Percentiles rank a stretch among this genome's conserved stretches.
phyloP scores from a whole-genome alignment of 2,797 vertebrate species.

The Taenioides sp. region DNA sequence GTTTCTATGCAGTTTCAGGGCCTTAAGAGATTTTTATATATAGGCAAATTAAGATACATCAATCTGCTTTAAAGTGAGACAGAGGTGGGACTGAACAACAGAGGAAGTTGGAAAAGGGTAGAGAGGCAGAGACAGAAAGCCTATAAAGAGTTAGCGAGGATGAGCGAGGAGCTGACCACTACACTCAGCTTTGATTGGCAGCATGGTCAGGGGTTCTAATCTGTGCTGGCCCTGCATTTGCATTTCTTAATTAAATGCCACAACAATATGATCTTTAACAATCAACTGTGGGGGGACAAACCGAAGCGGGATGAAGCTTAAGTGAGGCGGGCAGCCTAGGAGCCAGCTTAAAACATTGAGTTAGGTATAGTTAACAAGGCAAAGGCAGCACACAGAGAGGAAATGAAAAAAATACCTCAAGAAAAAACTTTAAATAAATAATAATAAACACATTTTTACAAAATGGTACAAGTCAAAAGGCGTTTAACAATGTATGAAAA shows the following conservation, averaged over 20 bases:
- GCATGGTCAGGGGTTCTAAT: conserved; percentile 71
- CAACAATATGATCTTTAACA: conserved; percentile 78
- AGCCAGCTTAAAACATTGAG: conserved; percentile 28
- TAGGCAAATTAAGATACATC: conserved; percentile 63
- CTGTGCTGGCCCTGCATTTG: conserved; percentile 73
- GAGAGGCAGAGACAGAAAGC: conserved; percentile 37
- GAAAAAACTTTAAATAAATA: conserved; percentile 18
- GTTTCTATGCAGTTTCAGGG: conserved; percentile 70
- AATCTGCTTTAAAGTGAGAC: conserved; percentile 39
- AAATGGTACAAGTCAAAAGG: conserved; percentile 1
- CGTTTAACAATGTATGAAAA: conserved; percentile 36
- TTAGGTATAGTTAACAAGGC: conserved; percentile 45
- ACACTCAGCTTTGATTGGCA: conserved; percentile 67
- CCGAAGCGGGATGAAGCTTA: conserved; percentile 37
- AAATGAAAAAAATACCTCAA: not conserved
- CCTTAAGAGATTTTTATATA: conserved; percentile 64
- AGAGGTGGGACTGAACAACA: conserved; percentile 36
- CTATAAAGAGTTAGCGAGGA: conserved; percentile 42
- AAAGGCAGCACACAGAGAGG: conserved; percentile 36
- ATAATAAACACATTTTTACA: conserved; percentile 23
- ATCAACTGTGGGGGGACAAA: conserved; percentile 64
- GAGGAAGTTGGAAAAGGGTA: conserved; percentile 17
- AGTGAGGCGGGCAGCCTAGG: conserved; percentile 65
- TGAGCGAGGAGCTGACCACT: conserved; percentile 47
- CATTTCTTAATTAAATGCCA: conserved; percentile 83